Conservation (phyloP, 2,113 vertebrate species). For the Carollia perspicillata region DNA sequence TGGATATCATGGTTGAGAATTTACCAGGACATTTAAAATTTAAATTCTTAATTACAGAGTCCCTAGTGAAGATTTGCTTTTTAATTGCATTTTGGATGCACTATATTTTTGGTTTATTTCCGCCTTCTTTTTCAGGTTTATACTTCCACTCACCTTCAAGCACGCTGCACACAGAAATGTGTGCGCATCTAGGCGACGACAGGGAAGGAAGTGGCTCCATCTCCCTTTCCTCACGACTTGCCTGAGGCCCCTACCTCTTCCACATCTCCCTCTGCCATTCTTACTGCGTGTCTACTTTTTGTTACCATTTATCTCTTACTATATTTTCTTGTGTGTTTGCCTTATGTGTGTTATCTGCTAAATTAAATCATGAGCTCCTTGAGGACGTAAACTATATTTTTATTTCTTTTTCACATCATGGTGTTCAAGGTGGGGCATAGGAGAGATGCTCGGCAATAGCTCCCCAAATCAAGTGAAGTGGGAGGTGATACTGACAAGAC, state of each 20-base stretch:
- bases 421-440: neutral
- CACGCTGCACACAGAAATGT: neutral
- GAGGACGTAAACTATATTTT: neutral
- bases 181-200: too few relatives aligned
- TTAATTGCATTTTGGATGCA: neutral
- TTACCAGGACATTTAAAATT: neutral
- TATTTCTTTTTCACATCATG: neutral
- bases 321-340: neutral
- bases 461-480: neutral
- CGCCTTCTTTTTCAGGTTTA: neutral
- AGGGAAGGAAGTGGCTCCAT: neutral
- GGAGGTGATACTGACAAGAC: neutral
- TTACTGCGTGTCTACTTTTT: neutral
- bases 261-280: neutral
- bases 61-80: neutral
- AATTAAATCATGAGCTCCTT: neutral
- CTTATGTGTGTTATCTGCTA: neutral
- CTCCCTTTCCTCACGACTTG: accelerated
- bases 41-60: neutral
- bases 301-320: neutral
- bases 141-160: neutral
- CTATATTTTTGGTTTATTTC: too few relatives aligned
- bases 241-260: too few relatives aligned
- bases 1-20: neutral
- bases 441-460: neutral